Percentiles rank a stretch among this genome's conserved stretches.
phyloP scores from a whole-genome alignment of 2,888 invertebrate species.

The Pristionchus fissidentatus region DNA sequence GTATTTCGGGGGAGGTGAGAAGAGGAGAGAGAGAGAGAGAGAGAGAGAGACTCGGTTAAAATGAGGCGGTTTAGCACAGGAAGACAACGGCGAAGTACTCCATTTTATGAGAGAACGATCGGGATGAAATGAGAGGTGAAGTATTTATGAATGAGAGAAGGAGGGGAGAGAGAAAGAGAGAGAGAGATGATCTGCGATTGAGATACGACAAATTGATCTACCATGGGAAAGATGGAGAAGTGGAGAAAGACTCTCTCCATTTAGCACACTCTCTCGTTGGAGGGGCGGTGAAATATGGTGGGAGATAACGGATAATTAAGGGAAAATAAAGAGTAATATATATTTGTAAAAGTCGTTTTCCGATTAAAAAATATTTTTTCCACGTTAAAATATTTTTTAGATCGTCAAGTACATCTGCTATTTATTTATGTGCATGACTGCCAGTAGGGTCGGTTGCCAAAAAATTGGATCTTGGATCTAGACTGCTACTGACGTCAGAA shows the following conservation, averaged over 20 bases:
- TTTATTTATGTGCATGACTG: too few relatives aligned
- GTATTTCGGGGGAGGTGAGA: background rate
- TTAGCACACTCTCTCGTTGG: background rate
- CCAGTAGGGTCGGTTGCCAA: too few relatives aligned
- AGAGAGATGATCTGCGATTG: background rate
- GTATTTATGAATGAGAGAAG: slow-evolving; percentile 3
- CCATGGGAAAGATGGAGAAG: background rate
- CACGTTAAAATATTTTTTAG: too few relatives aligned
- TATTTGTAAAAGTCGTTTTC: too few relatives aligned
- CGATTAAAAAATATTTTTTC: too few relatives aligned
- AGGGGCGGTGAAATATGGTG: too few relatives aligned
- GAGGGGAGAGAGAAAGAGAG: background rate
- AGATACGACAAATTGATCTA: slow-evolving; percentile 26
- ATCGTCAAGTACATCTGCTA: too few relatives aligned
- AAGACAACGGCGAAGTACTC: slow-evolving; percentile 28
- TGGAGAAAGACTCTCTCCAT: background rate
- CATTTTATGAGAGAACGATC: background rate
- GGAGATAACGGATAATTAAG: too few relatives aligned
- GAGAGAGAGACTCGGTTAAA: background rate
- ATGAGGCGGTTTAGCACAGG: slow-evolving; percentile 33
- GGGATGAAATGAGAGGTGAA: slow-evolving; percentile 2
- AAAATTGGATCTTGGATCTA: too few relatives aligned
- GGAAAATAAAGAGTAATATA: too few relatives aligned
- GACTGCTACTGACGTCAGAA: too few relatives aligned
- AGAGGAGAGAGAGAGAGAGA: background rate